These are phyloP conservation scores for Danionella dracula DNA, from an alignment of 2,797 vertebrate species.

Conservation along the genomic window DNA sequence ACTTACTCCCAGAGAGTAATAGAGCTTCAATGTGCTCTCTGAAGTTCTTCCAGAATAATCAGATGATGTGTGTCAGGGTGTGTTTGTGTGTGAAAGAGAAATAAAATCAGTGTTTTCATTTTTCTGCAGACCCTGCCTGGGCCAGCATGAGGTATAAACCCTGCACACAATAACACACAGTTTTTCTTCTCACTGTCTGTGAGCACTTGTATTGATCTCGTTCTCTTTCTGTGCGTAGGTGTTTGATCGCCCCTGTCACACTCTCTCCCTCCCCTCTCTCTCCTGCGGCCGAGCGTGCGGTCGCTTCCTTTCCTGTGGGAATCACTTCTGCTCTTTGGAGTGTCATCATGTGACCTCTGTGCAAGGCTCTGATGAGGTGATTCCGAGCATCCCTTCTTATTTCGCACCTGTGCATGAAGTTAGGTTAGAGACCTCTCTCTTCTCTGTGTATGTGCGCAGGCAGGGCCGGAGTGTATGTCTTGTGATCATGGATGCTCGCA, in stretches of 20 bases:
- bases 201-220: background rate
- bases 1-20: background rate
- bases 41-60: background rate
- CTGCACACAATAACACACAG: constrained; percentile 6
- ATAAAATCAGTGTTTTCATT: constrained; percentile 38
- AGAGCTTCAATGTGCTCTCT: background rate
- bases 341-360: constrained; percentile 65
- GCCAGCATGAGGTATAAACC: constrained; percentile 78
- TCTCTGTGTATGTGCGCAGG: constrained; percentile 53
- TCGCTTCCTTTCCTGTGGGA: constrained; percentile 68
- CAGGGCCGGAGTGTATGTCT: constrained; percentile 69
- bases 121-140: constrained; percentile 74
- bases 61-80: constrained; percentile 18
- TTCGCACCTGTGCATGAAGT: too few relatives aligned
- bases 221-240: constrained; percentile 5
- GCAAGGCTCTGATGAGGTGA: constrained; percentile 20
- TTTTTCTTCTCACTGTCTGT: background rate
- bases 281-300: constrained; percentile 76
- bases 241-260: constrained; percentile 60
- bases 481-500: constrained; percentile 77
- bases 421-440: background rate
- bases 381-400: too few relatives aligned
- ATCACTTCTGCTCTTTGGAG: constrained; percentile 73
- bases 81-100: constrained; percentile 9
- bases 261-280: constrained; percentile 63